Conservation (phyloP, 2,113 vertebrate genomes). For the Madoqua kirkii region DNA sequence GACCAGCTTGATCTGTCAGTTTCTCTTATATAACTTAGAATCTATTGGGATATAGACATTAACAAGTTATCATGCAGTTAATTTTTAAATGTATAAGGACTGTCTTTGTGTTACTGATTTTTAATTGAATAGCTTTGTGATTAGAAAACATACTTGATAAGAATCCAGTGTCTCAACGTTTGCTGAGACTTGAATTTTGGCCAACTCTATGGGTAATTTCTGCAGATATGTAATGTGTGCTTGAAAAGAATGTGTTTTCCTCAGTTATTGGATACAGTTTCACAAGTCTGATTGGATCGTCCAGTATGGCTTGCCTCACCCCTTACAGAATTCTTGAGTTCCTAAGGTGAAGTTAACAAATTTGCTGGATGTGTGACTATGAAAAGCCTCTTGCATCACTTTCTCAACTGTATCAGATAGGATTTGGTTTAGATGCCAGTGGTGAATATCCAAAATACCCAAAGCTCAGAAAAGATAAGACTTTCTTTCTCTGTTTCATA, state of each 20-base stretch:
- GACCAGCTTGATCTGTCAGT: background rate
- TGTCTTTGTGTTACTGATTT: background rate
- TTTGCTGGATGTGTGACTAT: background rate
- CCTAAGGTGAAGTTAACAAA: background rate
- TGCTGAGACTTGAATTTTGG: conserved; percentile 29
- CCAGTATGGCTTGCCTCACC: background rate
- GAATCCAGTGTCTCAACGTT: background rate
- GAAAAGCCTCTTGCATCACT: background rate
- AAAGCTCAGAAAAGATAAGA: background rate
- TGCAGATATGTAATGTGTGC: background rate
- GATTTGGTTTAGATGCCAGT: background rate
- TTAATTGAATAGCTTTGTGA: background rate
- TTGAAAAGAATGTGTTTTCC: background rate
- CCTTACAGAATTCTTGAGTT: background rate
- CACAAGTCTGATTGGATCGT: background rate
- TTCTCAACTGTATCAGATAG: background rate
- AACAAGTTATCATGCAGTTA: background rate
- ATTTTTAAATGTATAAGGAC: background rate
- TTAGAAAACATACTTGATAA: background rate
- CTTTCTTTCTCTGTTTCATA: background rate
- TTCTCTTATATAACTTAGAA: background rate
- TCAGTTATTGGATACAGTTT: background rate
- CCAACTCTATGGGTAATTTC: background rate
- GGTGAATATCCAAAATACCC: background rate
- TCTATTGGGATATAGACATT: background rate